Percentiles rank a stretch among this genome's conserved stretches.
Evolutionary conservation across 2,797 vertebrate species (phyloP).

Genomic region (Decapterus maruadsi): DNA sequence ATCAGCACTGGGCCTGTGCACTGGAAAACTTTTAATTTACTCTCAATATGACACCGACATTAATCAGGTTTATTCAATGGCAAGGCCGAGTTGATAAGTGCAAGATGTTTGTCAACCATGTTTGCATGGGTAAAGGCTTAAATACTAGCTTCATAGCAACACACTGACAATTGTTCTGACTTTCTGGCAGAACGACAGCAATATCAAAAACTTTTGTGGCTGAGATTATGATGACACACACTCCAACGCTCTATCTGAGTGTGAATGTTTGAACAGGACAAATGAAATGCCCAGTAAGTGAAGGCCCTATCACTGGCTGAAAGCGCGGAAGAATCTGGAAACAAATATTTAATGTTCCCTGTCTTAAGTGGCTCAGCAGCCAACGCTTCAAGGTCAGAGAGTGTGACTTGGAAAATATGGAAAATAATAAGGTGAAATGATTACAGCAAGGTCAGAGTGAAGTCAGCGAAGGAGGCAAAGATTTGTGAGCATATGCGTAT

Average conservation of each 20-base stretch:
- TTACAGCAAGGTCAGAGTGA: slow-evolving; percentile 50
- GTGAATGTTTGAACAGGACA: slow-evolving; percentile 85
- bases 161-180: slow-evolving; percentile 1
- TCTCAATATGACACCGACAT: neutral
- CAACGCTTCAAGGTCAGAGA: slow-evolving; percentile 56
- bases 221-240: slow-evolving; percentile 36
- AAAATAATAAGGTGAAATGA: slow-evolving; percentile 48
- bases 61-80: neutral
- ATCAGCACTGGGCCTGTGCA: neutral
- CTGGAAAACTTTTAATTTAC: neutral
- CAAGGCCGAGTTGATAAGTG: neutral
- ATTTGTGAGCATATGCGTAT: slow-evolving; percentile 13
- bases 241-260: slow-evolving; percentile 25
- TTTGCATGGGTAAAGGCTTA: neutral
- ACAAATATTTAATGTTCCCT: slow-evolving; percentile 82
- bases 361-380: slow-evolving; percentile 53
- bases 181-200: slow-evolving; percentile 37
- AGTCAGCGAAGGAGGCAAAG: slow-evolving; percentile 20
- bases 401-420: slow-evolving; percentile 25
- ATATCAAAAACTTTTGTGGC: slow-evolving; percentile 50
- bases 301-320: slow-evolving; percentile 81
- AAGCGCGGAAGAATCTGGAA: slow-evolving; percentile 76
- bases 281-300: slow-evolving; percentile 81
- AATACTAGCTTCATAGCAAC: neutral
- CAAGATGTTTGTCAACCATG: neutral